Evolutionary conservation across 2,888 invertebrate genomes (phyloP).

Genomic region (Pyralis farinalis): DNA sequence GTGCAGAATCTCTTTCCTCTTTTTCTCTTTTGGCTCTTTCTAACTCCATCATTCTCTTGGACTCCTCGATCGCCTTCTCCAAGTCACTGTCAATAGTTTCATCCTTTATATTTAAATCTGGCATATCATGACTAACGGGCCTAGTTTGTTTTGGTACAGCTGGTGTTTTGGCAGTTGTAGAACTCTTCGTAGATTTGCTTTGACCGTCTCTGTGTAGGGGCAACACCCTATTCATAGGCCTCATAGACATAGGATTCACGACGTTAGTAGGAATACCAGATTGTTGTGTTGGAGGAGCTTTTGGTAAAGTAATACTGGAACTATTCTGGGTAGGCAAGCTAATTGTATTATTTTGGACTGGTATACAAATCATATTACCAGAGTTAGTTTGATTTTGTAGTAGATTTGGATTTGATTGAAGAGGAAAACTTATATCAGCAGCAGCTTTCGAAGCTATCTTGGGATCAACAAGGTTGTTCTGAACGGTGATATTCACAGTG

Average conservation of each 20-base stretch:
- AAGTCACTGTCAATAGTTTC: conserved; percentile 75
- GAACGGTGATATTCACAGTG: conserved; percentile 73
- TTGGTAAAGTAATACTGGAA: conserved; percentile 82
- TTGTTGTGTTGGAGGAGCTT: conserved; percentile 81
- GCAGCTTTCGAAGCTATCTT: conserved; percentile 70
- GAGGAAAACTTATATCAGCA: conserved; percentile 63
- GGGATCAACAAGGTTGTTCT: conserved; percentile 73
- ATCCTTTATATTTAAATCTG: conserved; percentile 74
- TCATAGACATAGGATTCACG: conserved; percentile 84
- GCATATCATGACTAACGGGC: conserved; percentile 71
- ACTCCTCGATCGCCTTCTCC: conserved; percentile 74
- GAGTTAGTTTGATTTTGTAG: conserved; percentile 57
- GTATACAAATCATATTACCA: conserved; percentile 68
- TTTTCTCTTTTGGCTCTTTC: conserved; percentile 67
- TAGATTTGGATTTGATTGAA: conserved; percentile 55
- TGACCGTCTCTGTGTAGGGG: conserved; percentile 87
- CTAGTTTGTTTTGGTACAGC: conserved; percentile 48
- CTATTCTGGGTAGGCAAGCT: conserved; percentile 72
- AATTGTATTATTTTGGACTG: conserved; percentile 67
- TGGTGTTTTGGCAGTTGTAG: conserved; percentile 44
- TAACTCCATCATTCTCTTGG: conserved; percentile 73
- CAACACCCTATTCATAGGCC: conserved; percentile 89
- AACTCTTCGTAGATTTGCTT: conserved; percentile 66
- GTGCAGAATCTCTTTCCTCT: conserved; percentile 63
- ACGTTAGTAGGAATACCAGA: conserved; percentile 85